A percentile compares a stretch with the other conserved stretches of the same genome.
Conservation (phyloP, 2,888 invertebrate genomes). For the Timandra comae region DNA sequence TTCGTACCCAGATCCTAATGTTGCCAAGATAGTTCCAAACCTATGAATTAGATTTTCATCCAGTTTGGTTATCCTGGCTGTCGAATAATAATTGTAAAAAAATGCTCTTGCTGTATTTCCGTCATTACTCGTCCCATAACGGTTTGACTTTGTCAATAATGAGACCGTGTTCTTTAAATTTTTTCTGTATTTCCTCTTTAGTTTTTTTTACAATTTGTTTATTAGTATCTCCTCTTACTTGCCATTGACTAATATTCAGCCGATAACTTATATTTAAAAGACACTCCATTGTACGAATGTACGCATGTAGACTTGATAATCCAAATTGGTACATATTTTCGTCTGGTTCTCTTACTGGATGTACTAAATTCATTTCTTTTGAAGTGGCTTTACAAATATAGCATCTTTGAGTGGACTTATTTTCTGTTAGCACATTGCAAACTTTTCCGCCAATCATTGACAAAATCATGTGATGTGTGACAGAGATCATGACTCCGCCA, state of each 20-base stretch:
- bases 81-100: not conserved
- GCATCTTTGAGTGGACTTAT: constrained; percentile 6
- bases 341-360: constrained; percentile 1
- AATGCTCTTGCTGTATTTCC: constrained; percentile 6
- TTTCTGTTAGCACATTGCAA: constrained; percentile 5
- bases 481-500: constrained; percentile 1
- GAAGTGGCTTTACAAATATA: constrained; percentile 3
- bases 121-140: constrained; percentile 6
- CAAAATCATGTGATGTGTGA: constrained; percentile 5
- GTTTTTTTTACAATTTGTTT: not conserved
- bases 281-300: constrained; percentile 3
- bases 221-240: not conserved
- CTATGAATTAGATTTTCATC: not conserved
- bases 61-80: not conserved
- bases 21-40: not conserved
- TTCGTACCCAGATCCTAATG: not conserved
- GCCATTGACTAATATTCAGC: too few relatives aligned
- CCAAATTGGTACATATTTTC: constrained; percentile 2
- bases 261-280: too few relatives aligned
- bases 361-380: constrained; percentile 4
- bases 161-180: not conserved
- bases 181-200: not conserved
- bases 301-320: constrained; percentile 3
- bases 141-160: constrained; percentile 7
- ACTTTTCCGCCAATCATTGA: constrained; percentile 11